Conservation (phyloP, 2,113 vertebrate species). For the Ictidomys tridecemlineatus region DNA sequence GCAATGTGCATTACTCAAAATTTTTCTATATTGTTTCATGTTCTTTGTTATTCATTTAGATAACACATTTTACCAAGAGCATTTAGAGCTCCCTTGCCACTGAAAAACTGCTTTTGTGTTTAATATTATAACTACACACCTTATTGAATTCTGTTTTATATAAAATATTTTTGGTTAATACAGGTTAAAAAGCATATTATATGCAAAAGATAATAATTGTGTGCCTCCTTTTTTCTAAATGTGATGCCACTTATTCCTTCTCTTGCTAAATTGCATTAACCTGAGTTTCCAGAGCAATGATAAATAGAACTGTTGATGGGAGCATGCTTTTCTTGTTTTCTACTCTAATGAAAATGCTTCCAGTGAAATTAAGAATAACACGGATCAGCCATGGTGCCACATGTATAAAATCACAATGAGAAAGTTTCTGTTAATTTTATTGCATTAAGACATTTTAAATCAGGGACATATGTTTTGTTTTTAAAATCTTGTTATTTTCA, state of each 20-base stretch:
- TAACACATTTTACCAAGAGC: background rate
- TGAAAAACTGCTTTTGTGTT: background rate
- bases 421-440: conserved; percentile 38
- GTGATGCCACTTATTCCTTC: background rate
- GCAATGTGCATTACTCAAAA: background rate
- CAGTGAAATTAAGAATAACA: conserved; percentile 12
- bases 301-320: background rate
- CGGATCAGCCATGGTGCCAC: background rate
- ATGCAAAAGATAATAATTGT: conserved; percentile 36
- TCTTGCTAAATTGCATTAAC: background rate
- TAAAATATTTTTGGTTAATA: background rate
- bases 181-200: background rate
- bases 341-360: background rate
- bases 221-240: background rate
- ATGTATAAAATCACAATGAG: background rate
- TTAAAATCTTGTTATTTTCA: background rate
- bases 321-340: background rate
- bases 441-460: conserved; percentile 12
- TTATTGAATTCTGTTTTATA: conserved; percentile 14
- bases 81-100: background rate
- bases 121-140: background rate
- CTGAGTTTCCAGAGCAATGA: background rate
- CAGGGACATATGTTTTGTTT: background rate
- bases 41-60: conserved; percentile 34
- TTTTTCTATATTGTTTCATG: conserved; percentile 14